Percentiles rank a stretch among this genome's conserved stretches.
These are phyloP conservation scores for Streptopelia turtur DNA, from an alignment of 2,797 vertebrate species.

Conservation along the genomic window DNA sequence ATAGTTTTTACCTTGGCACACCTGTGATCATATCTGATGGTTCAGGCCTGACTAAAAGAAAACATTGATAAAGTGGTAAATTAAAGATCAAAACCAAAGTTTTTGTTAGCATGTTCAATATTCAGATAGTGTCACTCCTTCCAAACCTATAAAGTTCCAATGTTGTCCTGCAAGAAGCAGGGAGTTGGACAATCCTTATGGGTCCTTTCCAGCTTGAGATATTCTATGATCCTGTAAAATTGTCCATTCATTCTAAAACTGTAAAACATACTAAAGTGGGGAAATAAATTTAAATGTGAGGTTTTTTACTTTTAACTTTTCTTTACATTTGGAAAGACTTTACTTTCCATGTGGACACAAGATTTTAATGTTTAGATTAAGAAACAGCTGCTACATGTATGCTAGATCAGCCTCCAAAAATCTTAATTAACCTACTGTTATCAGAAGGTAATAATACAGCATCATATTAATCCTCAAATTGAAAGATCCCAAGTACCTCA, in stretches of 20 bases:
- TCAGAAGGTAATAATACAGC: neutral
- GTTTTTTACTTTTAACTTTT: neutral
- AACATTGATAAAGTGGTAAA: neutral
- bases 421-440: neutral
- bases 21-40: neutral
- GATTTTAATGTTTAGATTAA: neutral
- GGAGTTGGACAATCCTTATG: neutral
- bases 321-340: neutral
- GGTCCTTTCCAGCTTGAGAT: neutral
- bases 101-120: neutral
- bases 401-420: neutral
- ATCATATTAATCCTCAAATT: neutral
- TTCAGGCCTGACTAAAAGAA: neutral
- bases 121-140: neutral
- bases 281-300: too few species aligned
- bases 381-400: neutral
- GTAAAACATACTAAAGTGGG: neutral
- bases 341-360: neutral
- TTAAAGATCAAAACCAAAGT: neutral
- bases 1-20: neutral
- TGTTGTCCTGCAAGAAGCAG: neutral
- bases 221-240: neutral
- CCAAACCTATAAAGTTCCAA: neutral
- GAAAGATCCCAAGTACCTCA: neutral
- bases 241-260: neutral